These are phyloP conservation scores for Lottia scabra DNA, from an alignment of 2,888 invertebrate species.

Conservation along the genomic window DNA sequence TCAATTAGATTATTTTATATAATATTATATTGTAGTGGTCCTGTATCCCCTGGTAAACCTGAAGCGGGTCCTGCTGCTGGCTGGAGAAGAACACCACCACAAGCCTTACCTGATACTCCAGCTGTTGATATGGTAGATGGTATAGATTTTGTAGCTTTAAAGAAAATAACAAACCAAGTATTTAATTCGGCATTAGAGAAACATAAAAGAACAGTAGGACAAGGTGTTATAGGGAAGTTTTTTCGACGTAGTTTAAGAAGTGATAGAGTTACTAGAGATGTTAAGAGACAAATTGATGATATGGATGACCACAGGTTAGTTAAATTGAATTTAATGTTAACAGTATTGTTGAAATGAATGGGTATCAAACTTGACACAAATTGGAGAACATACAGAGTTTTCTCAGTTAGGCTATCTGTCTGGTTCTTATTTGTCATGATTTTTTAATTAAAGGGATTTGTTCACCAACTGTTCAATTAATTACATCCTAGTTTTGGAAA, in stretches of 20 bases:
- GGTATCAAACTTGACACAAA: too few relatives aligned
- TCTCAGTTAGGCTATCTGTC: too few relatives aligned
- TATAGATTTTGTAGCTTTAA: conserved; percentile 53
- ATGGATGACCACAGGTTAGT: conserved; percentile 83
- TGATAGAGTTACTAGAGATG: conserved; percentile 73
- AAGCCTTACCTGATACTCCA: conserved; percentile 47
- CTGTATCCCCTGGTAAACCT: not conserved
- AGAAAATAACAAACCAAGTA: conserved; percentile 69
- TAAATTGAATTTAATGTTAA: too few relatives aligned
- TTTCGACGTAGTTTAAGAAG: conserved; percentile 76
- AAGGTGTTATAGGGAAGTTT: conserved; percentile 84
- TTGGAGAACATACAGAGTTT: too few relatives aligned
- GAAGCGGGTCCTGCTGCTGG: conserved; percentile 16
- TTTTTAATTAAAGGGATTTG: too few relatives aligned
- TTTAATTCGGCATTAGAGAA: conserved; percentile 91
- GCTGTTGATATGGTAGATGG: conserved; percentile 45
- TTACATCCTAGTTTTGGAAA: too few relatives aligned
- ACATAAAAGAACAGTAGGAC: conserved; percentile 86
- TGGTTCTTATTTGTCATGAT: too few relatives aligned
- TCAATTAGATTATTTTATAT: too few relatives aligned
- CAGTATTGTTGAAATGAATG: too few relatives aligned
- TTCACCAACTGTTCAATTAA: too few relatives aligned
- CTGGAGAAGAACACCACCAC: conserved; percentile 37
- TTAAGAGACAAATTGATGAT: conserved; percentile 84
- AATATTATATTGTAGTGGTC: not conserved